Base-by-base conservation (phyloP, 2,113 vertebrate species). In the Ramphastos sulfuratus region DNA sequence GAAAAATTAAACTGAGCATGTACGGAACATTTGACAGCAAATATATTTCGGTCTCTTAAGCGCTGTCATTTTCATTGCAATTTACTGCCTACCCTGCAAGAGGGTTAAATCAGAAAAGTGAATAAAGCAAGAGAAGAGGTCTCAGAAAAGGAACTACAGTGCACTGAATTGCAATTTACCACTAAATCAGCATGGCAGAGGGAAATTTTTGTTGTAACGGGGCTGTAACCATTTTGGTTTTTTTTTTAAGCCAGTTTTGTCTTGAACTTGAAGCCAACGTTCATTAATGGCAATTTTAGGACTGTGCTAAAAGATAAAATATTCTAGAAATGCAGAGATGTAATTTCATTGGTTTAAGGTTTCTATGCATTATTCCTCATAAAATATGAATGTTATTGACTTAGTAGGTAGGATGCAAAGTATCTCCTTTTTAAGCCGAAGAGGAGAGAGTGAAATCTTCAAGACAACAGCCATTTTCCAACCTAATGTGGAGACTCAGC, bases 341-440 rank as follows among this genome's bases (percentile, higher is more conserved):
- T 93, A 85, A 97, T 97, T 97, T 95, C 95, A 96, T 97, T 96
- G 96, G 95, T 96, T 98, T 97, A 98, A 96, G 95, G 93, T 97
- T 97, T 97, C 95, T 97, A 87, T 96, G 96, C 97, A 98, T 97
- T 98, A 97, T 96, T 87, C 44, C 94, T 97, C 96, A 97, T 97
- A 96, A 98, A 98, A 97, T 97, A 98, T 97, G 93, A 79, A 98
- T 97, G 76, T 95, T 97, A 97, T 97, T 84, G 97, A 94, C 96
- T 95, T 84, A 50, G 83, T 80, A 93, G 87, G 88, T 95, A 96
- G 91, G 96, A 95, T 83, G 95, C 94, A 95, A 97, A 89, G 88
- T 77, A 92, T 85, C 82, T 97, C 91, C 84, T 96, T 93, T 96
- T 92, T 54, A 95, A 97, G 94, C 85, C 17, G 6, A 93, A 95